Evolutionary conservation across 2,113 vertebrate species (phyloP).

Genomic region (Brachypteracias leptosomus): DNA sequence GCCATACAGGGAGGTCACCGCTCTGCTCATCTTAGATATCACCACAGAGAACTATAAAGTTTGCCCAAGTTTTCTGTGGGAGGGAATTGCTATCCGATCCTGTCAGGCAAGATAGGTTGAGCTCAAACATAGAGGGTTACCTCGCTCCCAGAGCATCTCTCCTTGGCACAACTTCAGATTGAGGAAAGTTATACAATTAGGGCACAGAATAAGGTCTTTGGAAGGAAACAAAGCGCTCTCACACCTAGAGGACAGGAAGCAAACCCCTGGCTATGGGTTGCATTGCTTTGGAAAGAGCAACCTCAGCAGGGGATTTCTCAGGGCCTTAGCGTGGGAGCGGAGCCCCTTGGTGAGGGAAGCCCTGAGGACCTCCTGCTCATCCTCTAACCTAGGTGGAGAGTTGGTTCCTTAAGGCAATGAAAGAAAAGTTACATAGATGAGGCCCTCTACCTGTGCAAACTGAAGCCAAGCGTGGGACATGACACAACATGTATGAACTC

Average conservation of each 20-base stretch:
- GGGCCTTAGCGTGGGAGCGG: neutral
- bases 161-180: neutral
- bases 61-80: neutral
- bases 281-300: neutral
- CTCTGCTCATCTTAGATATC: neutral
- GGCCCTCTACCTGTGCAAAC: constrained; percentile 15
- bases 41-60: neutral
- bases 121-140: neutral
- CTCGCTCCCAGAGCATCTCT: neutral
- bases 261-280: neutral
- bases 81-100: neutral
- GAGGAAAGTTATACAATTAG: neutral
- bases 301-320: neutral
- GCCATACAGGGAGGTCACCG: neutral
- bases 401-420: neutral
- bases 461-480: constrained; percentile 13
- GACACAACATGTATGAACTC: neutral
- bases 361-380: neutral
- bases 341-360: neutral
- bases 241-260: neutral
- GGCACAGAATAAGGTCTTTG: neutral
- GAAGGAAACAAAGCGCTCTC: neutral
- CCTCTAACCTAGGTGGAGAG: neutral
- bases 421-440: neutral
- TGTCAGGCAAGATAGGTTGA: neutral